Conservation (phyloP, 2,888 invertebrate species). For the Erebia epiphron region DNA sequence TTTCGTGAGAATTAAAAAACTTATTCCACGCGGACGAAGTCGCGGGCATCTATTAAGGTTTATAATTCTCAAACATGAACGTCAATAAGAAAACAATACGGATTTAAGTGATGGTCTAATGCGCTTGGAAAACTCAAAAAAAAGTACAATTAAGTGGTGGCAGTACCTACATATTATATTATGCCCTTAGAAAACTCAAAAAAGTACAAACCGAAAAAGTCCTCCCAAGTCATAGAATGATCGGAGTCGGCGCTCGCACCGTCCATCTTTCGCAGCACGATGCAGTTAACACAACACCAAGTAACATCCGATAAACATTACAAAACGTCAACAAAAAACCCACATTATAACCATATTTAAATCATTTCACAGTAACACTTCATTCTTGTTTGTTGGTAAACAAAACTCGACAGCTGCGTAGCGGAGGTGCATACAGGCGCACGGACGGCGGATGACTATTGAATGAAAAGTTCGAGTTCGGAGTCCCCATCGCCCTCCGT, state of each 20-base stretch:
- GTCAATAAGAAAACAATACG: too few species aligned
- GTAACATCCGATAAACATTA: constrained; percentile 28
- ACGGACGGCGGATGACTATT: constrained; percentile 50
- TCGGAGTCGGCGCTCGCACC: constrained; percentile 84
- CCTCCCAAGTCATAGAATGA: constrained; percentile 88
- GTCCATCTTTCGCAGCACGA: constrained; percentile 71
- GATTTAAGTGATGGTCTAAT: too few species aligned
- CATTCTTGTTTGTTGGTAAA: constrained; percentile 69
- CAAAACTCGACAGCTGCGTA: constrained; percentile 55
- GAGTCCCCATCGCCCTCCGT: constrained; percentile 22
- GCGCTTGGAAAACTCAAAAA: constrained; percentile 28
- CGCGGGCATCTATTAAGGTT: too few species aligned
- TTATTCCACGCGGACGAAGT: too few species aligned
- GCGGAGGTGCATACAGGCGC: constrained; percentile 51
- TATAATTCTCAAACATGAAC: too few species aligned
- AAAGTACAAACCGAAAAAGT: constrained; percentile 85
- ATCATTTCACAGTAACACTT: constrained; percentile 37
- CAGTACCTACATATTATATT: too few species aligned
- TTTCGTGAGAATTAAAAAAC: too few species aligned
- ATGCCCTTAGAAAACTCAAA: constrained; percentile 27
- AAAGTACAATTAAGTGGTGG: too few species aligned
- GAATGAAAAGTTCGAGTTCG: constrained; percentile 52
- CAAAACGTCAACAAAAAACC: constrained; percentile 40
- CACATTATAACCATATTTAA: constrained; percentile 24
- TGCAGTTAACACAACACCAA: constrained; percentile 53